Conservation (phyloP, 2,888 invertebrate species). For the Cremastinae sp. region DNA sequence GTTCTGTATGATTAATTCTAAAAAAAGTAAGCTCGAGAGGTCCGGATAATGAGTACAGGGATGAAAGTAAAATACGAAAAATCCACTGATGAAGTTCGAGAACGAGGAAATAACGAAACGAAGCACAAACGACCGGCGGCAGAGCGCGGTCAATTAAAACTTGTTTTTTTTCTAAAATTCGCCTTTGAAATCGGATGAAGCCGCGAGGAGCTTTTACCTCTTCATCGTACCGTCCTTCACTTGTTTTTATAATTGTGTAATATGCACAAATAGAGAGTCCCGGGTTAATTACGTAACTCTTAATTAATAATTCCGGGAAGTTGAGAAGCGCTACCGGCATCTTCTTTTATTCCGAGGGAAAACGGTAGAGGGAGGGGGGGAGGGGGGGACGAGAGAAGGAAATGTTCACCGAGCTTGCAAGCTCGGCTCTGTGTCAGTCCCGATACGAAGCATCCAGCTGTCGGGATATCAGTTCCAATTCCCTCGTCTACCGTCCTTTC, state of each 20-base stretch:
- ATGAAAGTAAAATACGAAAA: too few relatives aligned
- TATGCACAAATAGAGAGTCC: neutral
- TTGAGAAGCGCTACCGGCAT: neutral
- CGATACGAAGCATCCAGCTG: conserved; percentile 1
- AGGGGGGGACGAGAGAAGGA: conserved; percentile 17
- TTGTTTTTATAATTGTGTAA: neutral
- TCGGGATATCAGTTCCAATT: neutral
- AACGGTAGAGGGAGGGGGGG: conserved; percentile 10
- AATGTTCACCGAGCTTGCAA: neutral
- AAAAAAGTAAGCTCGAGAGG: too few relatives aligned
- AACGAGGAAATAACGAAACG: too few relatives aligned
- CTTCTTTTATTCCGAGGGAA: conserved; percentile 35
- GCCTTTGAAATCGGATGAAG: too few relatives aligned
- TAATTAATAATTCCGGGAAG: conserved; percentile 10
- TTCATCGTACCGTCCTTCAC: neutral
- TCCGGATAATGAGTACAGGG: too few relatives aligned
- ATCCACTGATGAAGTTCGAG: too few relatives aligned
- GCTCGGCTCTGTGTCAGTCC: conserved; percentile 14
- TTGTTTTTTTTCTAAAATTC: too few relatives aligned
- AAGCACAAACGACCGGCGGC: too few relatives aligned
- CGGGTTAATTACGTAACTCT: neutral
- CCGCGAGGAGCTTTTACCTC: too few relatives aligned
- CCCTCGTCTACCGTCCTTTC: neutral
- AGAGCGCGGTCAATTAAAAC: too few relatives aligned
- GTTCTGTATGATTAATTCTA: neutral